Conservation (phyloP, 2,888 invertebrate genomes). For the Sinhomidia bicolor region DNA sequence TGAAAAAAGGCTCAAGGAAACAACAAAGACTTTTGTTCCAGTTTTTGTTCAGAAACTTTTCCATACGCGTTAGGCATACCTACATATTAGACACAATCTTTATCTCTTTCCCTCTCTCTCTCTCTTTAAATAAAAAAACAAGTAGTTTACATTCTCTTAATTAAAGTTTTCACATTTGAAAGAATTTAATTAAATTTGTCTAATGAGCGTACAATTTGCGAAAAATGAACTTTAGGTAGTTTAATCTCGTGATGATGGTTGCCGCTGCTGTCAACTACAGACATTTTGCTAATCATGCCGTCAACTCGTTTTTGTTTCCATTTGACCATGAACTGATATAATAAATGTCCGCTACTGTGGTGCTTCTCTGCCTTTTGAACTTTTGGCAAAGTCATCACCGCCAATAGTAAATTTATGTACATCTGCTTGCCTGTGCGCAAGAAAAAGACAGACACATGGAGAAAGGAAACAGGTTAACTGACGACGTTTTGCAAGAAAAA, state of each 20-base stretch:
- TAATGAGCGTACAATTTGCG: not conserved
- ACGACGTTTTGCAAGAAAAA: not conserved
- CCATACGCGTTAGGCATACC: too few relatives aligned
- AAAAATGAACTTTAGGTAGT: not conserved
- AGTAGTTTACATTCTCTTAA: too few relatives aligned
- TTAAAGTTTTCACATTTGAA: too few relatives aligned
- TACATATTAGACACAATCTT: too few relatives aligned
- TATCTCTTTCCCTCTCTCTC: too few relatives aligned
- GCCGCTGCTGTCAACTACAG: not conserved
- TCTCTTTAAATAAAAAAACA: too few relatives aligned
- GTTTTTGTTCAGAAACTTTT: too few relatives aligned
- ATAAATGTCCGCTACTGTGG: too few relatives aligned
- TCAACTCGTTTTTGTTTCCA: not conserved
- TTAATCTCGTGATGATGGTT: not conserved
- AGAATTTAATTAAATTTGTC: too few relatives aligned
- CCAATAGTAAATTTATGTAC: not conserved
- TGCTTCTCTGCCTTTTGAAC: not conserved
- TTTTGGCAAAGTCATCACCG: not conserved
- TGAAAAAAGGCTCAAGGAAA: not conserved
- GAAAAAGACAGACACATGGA: not conserved
- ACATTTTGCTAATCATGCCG: not conserved
- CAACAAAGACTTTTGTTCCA: too few relatives aligned
- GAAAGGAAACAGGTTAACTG: not conserved
- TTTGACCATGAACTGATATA: not conserved
- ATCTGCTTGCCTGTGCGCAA: not conserved